Conservation (phyloP, 2,888 invertebrate genomes). For the Diadromus collaris region DNA sequence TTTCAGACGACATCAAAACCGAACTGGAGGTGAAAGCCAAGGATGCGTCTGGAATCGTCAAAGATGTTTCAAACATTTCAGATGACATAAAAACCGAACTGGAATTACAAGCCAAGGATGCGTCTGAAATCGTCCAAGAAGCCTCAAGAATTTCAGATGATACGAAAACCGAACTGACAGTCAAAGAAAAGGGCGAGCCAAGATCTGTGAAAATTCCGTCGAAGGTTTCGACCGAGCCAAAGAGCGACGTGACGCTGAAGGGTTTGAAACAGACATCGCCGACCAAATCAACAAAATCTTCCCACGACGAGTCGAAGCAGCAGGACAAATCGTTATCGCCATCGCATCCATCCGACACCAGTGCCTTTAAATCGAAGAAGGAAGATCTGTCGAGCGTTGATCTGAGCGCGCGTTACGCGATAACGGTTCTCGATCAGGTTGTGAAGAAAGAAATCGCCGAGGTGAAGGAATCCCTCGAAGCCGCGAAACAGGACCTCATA, state of each 20-base stretch:
- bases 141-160: constrained; percentile 44
- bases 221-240: constrained; percentile 47
- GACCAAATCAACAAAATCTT: constrained; percentile 61
- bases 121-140: constrained; percentile 33
- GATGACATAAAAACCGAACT: constrained; percentile 37
- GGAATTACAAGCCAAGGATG: constrained; percentile 31
- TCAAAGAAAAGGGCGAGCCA: constrained; percentile 41
- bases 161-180: constrained; percentile 42
- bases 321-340: constrained; percentile 69
- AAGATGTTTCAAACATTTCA: not conserved
- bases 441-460: constrained; percentile 87
- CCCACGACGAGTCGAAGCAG: constrained; percentile 71
- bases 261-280: constrained; percentile 67
- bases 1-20: constrained; percentile 75
- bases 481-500: constrained; percentile 86
- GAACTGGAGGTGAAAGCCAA: constrained; percentile 78
- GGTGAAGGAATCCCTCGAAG: constrained; percentile 87
- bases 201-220: constrained; percentile 72
- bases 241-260: constrained; percentile 61
- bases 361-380: constrained; percentile 81
- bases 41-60: not conserved
- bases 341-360: constrained; percentile 68
- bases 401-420: constrained; percentile 76
- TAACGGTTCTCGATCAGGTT: constrained; percentile 79
- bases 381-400: constrained; percentile 75